These are phyloP conservation scores for Lampris megalopsis DNA, from an alignment of 2,113 vertebrate genomes.

Conservation along the genomic window DNA sequence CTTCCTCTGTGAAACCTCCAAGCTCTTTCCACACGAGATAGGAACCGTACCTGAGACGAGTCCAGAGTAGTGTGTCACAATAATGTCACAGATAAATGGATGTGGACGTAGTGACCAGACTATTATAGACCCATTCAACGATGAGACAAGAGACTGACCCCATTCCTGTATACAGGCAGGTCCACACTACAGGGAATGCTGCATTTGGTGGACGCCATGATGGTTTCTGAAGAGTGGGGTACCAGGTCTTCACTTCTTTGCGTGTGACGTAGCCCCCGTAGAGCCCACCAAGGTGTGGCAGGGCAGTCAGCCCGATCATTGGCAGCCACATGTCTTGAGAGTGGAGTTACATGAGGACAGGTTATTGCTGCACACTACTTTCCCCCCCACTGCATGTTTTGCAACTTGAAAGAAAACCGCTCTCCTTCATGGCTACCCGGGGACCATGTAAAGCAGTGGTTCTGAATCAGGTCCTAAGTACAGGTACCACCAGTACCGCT, in stretches of 20 bases:
- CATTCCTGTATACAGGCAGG: slow-evolving; percentile 86
- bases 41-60: slow-evolving; percentile 85
- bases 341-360: slow-evolving; percentile 10
- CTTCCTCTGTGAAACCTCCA: slow-evolving; percentile 84
- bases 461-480: too few species aligned
- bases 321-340: slow-evolving; percentile 84
- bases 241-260: slow-evolving; percentile 83
- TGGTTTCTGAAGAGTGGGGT: slow-evolving; percentile 82
- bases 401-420: too few species aligned
- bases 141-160: slow-evolving; percentile 80
- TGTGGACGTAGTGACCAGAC: too few species aligned
- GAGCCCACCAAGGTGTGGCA: slow-evolving; percentile 89
- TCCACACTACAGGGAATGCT: slow-evolving; percentile 86
- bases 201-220: slow-evolving; percentile 87
- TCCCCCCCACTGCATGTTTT: neutral
- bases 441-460: too few species aligned
- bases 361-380: neutral
- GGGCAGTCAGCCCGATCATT: slow-evolving; percentile 82
- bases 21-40: slow-evolving; percentile 92
- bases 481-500: too few species aligned
- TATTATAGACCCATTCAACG: neutral
- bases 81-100: neutral
- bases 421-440: too few species aligned
- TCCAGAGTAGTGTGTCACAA: too few species aligned
- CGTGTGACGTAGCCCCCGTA: slow-evolving; percentile 81